Base-by-base conservation (phyloP, 2,113 vertebrate genomes). In the Deroptyus accipitrinus region DNA sequence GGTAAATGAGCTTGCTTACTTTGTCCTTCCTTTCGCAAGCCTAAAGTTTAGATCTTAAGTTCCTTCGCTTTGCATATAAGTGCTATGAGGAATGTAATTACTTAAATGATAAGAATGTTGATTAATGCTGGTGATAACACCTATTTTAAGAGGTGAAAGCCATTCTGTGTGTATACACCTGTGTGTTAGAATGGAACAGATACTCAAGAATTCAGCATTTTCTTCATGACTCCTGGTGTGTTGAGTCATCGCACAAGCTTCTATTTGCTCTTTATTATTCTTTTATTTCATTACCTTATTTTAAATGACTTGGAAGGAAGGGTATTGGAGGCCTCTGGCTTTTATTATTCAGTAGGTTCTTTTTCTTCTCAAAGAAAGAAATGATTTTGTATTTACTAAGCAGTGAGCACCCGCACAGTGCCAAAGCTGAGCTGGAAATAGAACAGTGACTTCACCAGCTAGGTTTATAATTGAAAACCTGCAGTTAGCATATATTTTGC, bases 381-480 rank as follows among this genome's bases (percentile, higher is more conserved):
- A 4, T 9, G 49, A 33, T 22, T 9, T 64, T 95, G 90, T 96
- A 89, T 97, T 96, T 97, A 97, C 92, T 80, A 94, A 96, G 88
- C 95, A 95, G 57, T 1, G 2, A 95, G 86, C 96, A 85, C 92
- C 86, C 0, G 9, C 88, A 73, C 57, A 85, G 86, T 96, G 95
- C 95, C 95, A 95, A 88, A 37, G 86, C 80, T 44, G 88, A 82
- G 95, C 96, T 97, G 88, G 92, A 97, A 96, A 96, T 94, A 97
- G 96, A 94, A 92, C 92, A 91, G 94, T 96, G 95, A 96, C 88
- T 96, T 96, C 92, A 93, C 66, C 72, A 94, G 92, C 62, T 39
- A 92, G 96, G 95, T 96, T 94, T 96, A 94, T 94, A 94, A 97
- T 92, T 91, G 91, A 94, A 94, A 95, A 96, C 81, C 96, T 96